phyloP scores from a whole-genome alignment of 1,140 invertebrate genomes.

The Cecropterus lyciades region DNA sequence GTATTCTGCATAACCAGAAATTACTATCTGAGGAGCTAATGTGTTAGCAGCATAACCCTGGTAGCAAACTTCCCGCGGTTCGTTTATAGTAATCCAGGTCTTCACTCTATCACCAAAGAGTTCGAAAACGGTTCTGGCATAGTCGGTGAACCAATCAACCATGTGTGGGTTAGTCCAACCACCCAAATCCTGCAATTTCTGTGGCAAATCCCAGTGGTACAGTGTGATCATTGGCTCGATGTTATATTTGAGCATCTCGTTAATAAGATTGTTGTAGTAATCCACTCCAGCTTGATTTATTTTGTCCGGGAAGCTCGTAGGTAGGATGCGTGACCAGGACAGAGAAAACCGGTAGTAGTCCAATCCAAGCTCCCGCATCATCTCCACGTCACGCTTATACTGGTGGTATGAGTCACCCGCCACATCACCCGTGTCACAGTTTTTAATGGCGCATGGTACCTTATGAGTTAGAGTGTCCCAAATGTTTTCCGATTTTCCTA shows the following conservation, averaged over 20 bases:
- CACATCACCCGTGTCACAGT: constrained; percentile 82
- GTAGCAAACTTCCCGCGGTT: constrained; percentile 86
- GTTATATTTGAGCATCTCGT: constrained; percentile 52
- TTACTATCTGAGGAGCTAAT: constrained; percentile 80
- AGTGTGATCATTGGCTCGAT: too few relatives aligned
- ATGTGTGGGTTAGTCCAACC: too few relatives aligned
- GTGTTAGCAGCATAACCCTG: constrained; percentile 82
- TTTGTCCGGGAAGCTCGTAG: too few relatives aligned
- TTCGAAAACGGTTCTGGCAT: too few relatives aligned
- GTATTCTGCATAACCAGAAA: constrained; percentile 82
- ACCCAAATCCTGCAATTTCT: too few relatives aligned
- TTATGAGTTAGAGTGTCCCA: constrained; percentile 84
- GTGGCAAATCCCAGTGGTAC: too few relatives aligned
- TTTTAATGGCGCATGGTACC: constrained; percentile 78
- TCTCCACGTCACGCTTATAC: constrained; percentile 83
- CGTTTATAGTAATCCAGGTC: constrained; percentile 89
- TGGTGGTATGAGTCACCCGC: too few relatives aligned
- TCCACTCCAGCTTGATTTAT: too few relatives aligned
- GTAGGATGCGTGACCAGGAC: constrained; percentile 41
- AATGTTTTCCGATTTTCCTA: constrained; percentile 85
- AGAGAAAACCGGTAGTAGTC: constrained; percentile 88
- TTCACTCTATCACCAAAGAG: constrained; percentile 87
- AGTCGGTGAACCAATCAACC: too few relatives aligned
- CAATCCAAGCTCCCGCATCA: constrained; percentile 82
- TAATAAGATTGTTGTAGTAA: too few relatives aligned